Base-by-base conservation (phyloP, 2,797 vertebrate genomes). In the Anguilla pacifica region DNA sequence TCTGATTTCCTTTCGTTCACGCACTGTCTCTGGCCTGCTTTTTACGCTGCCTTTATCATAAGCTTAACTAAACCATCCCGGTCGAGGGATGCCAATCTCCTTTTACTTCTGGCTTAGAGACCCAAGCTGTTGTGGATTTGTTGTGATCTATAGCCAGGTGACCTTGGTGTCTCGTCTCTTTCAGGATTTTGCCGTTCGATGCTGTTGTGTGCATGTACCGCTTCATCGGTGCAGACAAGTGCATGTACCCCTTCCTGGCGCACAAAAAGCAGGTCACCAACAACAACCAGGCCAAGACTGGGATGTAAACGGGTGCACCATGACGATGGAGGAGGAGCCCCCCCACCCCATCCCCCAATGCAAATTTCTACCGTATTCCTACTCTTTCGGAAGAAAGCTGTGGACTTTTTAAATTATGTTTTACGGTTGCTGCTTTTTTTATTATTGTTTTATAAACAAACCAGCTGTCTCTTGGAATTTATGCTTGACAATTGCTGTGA, bases 191-290 rank as follows among this genome's bases (percentile, higher is more conserved):
- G 90, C 97, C 97, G 1, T 98, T 97, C 85, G 97, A 98, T 92
- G 97, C 97, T 59, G 95, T 97, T 0, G 97, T 98, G 5, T 98
- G 97, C 91, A 97, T 98, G 97, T 98, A 98, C 83, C 95, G 97
- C 53, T 97, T 98, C 93, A 92, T 98, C 83, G 97, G 97, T 90
- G 97, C 97, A 0, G 97, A 97, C 93, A 97, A 97, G 91, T 97
- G 97, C 92, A 98, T 98, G 97, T 97, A 97, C 91, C 97, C 97
- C 61, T 98, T 98, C 91, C 96, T 97, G 15, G 96, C 96, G 88
- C 97, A 97, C 64, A 95, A 96, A 88, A 97, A 97, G 90, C 96
- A 97, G 92, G 96, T 96, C 91, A 97, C 96, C 91, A 98, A 98
- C 95, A 98, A 98, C 94, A 98, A 98, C 46, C 96, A 97, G 94